A percentile compares a stretch with the other conserved stretches of the same genome.
phyloP scores from a whole-genome alignment of 2,888 invertebrate species.

The Atrina japonica region DNA sequence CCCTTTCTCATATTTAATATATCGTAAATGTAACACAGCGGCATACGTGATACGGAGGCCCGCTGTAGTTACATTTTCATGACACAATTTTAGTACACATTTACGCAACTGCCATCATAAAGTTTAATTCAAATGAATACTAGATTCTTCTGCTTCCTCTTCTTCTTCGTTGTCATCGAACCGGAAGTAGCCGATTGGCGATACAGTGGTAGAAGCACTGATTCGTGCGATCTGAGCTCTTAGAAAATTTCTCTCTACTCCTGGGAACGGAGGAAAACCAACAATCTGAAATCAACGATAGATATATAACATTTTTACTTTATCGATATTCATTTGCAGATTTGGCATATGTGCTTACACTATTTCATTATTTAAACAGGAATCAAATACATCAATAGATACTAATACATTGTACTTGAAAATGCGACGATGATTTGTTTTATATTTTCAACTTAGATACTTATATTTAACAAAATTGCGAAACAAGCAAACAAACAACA shows the following conservation, averaged over 20 bases:
- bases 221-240: constrained; percentile 91
- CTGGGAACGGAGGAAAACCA: constrained; percentile 89
- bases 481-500: too few species aligned
- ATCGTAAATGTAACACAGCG: too few species aligned
- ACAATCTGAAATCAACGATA: constrained; percentile 81
- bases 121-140: too few species aligned
- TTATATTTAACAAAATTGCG: too few species aligned
- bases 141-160: constrained; percentile 81
- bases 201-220: constrained; percentile 88
- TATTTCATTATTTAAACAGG: background rate
- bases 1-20: too few species aligned
- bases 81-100: too few species aligned
- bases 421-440: too few species aligned
- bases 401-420: too few species aligned
- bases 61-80: too few species aligned
- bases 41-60: too few species aligned
- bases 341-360: background rate
- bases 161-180: constrained; percentile 84
- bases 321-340: background rate
- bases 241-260: constrained; percentile 88
- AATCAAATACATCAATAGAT: background rate
- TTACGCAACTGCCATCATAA: too few species aligned
- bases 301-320: background rate
- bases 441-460: too few species aligned
- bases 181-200: constrained; percentile 85